Conservation (phyloP, 1,140 invertebrate genomes). For the Tetragonula clypearis region DNA sequence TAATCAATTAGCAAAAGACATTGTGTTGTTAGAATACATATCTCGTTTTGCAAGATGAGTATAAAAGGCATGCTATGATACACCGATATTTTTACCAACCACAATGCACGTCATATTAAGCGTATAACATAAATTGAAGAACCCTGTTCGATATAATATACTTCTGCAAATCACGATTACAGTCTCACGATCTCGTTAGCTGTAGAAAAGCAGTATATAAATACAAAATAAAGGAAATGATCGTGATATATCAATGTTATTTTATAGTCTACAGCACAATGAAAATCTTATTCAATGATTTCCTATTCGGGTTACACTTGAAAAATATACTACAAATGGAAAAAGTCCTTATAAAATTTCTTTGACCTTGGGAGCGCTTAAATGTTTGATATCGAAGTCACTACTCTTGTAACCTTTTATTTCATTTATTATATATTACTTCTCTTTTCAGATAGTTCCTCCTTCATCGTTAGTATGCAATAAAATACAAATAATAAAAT, state of each 20-base stretch:
- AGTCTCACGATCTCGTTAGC: conserved; percentile 69
- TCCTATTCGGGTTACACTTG: conserved; percentile 62
- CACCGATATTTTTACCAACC: conserved; percentile 53
- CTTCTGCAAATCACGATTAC: conserved; percentile 60
- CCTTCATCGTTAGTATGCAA: conserved; percentile 31
- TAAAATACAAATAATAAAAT: conserved; percentile 53
- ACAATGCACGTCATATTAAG: conserved; percentile 61
- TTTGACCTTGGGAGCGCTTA: conserved; percentile 61
- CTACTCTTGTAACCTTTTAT: conserved; percentile 33
- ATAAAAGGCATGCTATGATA: conserved; percentile 59
- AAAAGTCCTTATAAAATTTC: conserved; percentile 77
- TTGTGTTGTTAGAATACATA: conserved; percentile 10
- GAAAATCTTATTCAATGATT: conserved; percentile 47
- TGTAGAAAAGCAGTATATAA: conserved; percentile 63
- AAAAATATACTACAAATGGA: conserved; percentile 75
- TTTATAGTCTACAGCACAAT: conserved; percentile 30
- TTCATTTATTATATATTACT: conserved; percentile 35
- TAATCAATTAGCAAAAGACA: conserved; percentile 47
- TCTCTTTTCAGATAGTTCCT: conserved; percentile 43
- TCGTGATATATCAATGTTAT: conserved; percentile 50
- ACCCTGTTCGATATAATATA: conserved; percentile 73
- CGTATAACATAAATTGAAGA: conserved; percentile 67
- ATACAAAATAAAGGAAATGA: conserved; percentile 63
- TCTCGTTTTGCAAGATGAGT: conserved; percentile 24
- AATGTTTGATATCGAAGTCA: conserved; percentile 65